Conservation (phyloP, 2,888 invertebrate genomes). For the Ectropis crepuscularia region DNA sequence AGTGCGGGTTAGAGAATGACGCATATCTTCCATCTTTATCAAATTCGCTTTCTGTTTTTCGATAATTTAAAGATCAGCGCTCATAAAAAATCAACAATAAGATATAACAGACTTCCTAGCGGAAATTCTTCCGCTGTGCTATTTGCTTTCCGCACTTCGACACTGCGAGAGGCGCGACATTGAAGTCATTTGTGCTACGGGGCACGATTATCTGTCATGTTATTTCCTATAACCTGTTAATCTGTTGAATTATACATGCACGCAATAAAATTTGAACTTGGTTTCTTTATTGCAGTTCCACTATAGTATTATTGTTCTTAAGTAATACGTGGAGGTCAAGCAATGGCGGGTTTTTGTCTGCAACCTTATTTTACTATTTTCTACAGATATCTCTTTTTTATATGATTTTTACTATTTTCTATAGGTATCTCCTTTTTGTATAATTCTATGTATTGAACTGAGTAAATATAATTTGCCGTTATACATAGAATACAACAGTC, state of each 20-base stretch:
- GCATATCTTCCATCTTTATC: too few species aligned
- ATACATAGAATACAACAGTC: too few species aligned
- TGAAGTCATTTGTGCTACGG: constrained; percentile 28
- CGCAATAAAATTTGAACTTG: constrained; percentile 2
- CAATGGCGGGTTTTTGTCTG: not conserved
- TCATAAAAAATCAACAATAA: constrained; percentile 19
- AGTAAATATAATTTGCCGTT: too few species aligned
- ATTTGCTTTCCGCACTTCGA: constrained; percentile 37
- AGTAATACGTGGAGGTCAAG: not conserved
- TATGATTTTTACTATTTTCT: too few species aligned
- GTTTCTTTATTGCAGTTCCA: not conserved
- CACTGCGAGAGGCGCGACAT: constrained; percentile 31
- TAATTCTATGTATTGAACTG: too few species aligned
- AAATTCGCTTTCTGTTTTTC: constrained; percentile 1
- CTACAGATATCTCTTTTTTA: too few species aligned
- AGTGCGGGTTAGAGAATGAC: too few species aligned
- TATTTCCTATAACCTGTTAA: constrained; percentile 15
- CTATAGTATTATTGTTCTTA: not conserved
- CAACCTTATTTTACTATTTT: too few species aligned
- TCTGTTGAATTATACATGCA: constrained; percentile 12
- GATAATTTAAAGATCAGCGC: not conserved
- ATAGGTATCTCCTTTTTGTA: too few species aligned
- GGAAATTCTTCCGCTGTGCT: constrained; percentile 40
- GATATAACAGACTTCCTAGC: constrained; percentile 41
- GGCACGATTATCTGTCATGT: constrained; percentile 22